Conservation (phyloP, 2,113 vertebrate genomes). For the Tonatia bakeri region DNA sequence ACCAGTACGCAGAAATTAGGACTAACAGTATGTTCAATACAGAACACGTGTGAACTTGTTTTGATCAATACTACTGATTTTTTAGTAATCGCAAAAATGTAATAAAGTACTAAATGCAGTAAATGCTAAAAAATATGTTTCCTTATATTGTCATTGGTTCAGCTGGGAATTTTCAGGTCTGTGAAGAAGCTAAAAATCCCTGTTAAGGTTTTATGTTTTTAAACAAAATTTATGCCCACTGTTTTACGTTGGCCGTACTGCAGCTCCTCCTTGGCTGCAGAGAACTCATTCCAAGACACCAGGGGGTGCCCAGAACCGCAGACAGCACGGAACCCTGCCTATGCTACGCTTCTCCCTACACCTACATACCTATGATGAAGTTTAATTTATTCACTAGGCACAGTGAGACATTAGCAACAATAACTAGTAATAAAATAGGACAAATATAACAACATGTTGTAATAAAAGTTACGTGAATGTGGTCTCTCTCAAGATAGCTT, state of each 20-base stretch:
- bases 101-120: background rate
- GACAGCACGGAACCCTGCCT: background rate
- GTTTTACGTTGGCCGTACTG: background rate
- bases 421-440: background rate
- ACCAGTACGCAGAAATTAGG: background rate
- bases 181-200: background rate
- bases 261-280: background rate
- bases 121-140: background rate
- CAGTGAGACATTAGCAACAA: background rate
- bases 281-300: too few species aligned
- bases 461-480: background rate
- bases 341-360: background rate
- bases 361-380: background rate
- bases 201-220: background rate
- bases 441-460: background rate
- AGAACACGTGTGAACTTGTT: background rate
- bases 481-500: background rate
- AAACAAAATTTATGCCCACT: background rate
- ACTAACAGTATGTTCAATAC: background rate
- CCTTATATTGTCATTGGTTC: background rate
- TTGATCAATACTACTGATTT: background rate
- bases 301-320: background rate
- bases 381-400: background rate
- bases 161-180: background rate
- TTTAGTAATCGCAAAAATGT: background rate